Conservation (phyloP, 2,888 invertebrate species). For the Ferrisia virgata region DNA sequence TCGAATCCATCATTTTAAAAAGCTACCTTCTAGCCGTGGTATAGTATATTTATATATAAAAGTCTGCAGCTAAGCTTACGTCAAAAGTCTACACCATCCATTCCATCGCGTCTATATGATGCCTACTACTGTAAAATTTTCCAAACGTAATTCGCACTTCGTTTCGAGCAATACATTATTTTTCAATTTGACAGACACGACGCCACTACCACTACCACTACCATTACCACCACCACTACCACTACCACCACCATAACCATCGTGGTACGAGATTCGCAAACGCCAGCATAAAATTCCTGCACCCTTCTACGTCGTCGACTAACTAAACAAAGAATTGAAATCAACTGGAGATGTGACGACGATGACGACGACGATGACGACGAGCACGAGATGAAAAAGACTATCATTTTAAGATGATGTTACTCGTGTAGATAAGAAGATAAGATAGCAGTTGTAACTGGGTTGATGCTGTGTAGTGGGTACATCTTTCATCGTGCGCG, state of each 20-base stretch:
- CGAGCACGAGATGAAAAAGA: background rate
- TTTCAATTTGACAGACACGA: background rate
- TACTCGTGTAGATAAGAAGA: background rate
- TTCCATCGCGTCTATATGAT: too few relatives aligned
- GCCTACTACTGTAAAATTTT: background rate
- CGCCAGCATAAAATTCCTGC: too few relatives aligned
- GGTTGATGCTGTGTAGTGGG: too few relatives aligned
- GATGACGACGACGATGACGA: too few relatives aligned
- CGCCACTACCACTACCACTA: background rate
- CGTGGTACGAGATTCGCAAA: background rate
- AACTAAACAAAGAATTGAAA: background rate
- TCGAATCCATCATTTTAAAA: slow-evolving; percentile 17
- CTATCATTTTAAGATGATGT: background rate
- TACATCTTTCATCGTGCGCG: background rate
- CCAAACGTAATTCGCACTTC: background rate
- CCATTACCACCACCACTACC: too few relatives aligned
- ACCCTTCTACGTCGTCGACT: too few relatives aligned
- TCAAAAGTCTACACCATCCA: background rate
- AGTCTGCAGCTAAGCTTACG: too few relatives aligned
- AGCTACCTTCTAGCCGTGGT: background rate
- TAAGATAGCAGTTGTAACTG: too few relatives aligned
- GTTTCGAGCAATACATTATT: background rate
- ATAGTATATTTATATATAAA: too few relatives aligned
- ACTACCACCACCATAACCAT: too few relatives aligned
- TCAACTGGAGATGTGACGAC: background rate